Base-by-base conservation (phyloP, 2,888 invertebrate genomes). In the Eristalis tenax region DNA sequence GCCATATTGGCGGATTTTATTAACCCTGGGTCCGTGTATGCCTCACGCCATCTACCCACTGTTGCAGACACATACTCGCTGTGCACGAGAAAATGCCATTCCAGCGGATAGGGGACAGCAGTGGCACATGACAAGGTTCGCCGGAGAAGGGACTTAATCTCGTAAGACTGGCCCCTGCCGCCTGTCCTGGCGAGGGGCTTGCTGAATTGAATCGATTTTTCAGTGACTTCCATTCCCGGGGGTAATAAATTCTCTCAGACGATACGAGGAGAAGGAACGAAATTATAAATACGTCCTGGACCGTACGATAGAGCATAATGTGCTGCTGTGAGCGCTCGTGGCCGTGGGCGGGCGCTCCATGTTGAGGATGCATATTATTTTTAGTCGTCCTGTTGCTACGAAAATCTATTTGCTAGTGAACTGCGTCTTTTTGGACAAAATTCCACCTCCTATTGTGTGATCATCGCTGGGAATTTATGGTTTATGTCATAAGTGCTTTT, bases 401-500 rank as follows among this genome's bases (percentile, higher is more conserved):
- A 63, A 69, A 77, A 73, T 85, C 81, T 85, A 85, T 81, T 80
- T 81, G 43, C 57, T 23, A 74, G 38, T 22, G 59, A 73, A 64
- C 69, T 57, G 43, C 61, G 68, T 38, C 65, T 66, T 61, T 74
- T 40, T 74, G 65, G 73, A 23, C 26, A 61, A 56, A 86, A 86
- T 78, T 82, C 56, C 75, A 75, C 82, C 75, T 82, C 22, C 70
- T 68, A 69, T 85, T 85, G 77, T 85, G 74, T 82, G 82, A 82
- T 86, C 71, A 82, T 86, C 86, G 77, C 78, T 78, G 74, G 66
- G 75, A 75, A 66, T 82, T 75, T 86, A 86, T 86, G 82, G 86
- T 71, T 79, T 57, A 75, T 82, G 78, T 86, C 82, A 83, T 86
- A 82, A 83, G 86, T 86, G 86, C 65, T 86, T 86, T 86, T 86